Evolutionary conservation across 2,888 invertebrate genomes (phyloP).

Genomic region (Oeneis ivallda): DNA sequence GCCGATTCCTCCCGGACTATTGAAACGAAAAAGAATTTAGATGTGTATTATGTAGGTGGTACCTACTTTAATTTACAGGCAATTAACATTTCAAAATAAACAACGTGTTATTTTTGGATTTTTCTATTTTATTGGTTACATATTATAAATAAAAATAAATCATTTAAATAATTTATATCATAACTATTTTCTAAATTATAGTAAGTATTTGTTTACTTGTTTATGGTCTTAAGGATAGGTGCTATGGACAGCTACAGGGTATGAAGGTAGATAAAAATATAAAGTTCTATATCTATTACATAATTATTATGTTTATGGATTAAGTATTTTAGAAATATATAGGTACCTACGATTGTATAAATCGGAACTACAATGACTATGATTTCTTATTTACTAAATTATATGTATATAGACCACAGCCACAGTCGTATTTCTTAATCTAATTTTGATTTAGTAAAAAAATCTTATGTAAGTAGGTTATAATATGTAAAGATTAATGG

Average conservation of each 20-base stretch:
- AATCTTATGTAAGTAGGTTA: conserved; percentile 31
- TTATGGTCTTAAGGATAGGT: no score
- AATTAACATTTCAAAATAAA: not conserved
- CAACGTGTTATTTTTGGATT: not conserved
- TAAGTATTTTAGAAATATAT: no score
- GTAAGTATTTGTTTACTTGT: not conserved
- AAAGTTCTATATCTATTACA: not conserved
- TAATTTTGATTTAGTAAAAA: conserved; percentile 45
- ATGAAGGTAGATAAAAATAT: not conserved
- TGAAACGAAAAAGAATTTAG: no score
- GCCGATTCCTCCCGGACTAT: no score
- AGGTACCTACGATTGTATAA: no score
- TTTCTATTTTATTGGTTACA: not conserved
- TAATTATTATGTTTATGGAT: no score
- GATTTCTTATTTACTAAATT: conserved; percentile 58
- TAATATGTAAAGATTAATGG: conserved; percentile 45
- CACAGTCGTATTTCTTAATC: conserved; percentile 62
- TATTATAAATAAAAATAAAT: no score
- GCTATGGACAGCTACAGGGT: not conserved
- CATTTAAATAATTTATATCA: not conserved
- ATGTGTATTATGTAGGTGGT: no score
- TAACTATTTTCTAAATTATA: not conserved
- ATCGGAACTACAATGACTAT: conserved; percentile 54
- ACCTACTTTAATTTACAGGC: no score
- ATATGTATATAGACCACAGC: conserved; percentile 65